A percentile compares a stretch with the other conserved stretches of the same genome.
These are phyloP conservation scores for Chionodraco myersi DNA, from an alignment of 2,113 vertebrate genomes.

Conservation along the genomic window DNA sequence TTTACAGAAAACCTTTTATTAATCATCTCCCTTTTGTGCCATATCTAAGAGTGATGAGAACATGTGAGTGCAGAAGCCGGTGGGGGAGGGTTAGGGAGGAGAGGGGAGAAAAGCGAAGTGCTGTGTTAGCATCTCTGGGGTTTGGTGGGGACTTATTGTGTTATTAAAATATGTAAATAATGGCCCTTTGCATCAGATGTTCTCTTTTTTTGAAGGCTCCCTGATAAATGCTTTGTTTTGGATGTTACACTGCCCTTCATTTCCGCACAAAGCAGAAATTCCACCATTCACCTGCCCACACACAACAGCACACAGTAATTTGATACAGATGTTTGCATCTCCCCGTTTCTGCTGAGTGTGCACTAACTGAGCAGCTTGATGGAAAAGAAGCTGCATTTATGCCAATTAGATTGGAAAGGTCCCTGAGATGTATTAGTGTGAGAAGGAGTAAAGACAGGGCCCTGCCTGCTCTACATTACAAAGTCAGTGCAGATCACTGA, in stretches of 20 bases:
- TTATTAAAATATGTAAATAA: slow-evolving; percentile 62
- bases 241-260: slow-evolving; percentile 24
- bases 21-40: background rate
- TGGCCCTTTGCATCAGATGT: background rate
- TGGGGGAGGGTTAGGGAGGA: background rate
- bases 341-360: slow-evolving; percentile 62
- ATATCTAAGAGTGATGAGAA: slow-evolving; percentile 20
- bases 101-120: slow-evolving; percentile 35
- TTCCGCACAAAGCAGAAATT: slow-evolving; percentile 30
- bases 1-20: background rate
- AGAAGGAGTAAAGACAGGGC: slow-evolving; percentile 25
- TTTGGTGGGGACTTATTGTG: slow-evolving; percentile 13
- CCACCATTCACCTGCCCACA: slow-evolving; percentile 12
- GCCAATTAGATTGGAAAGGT: slow-evolving; percentile 58
- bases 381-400: slow-evolving; percentile 58
- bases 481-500: slow-evolving; percentile 13
- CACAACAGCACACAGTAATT: slow-evolving; percentile 41
- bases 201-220: slow-evolving; percentile 21
- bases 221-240: slow-evolving; percentile 44
- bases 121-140: slow-evolving; percentile 30
- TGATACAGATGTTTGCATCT: slow-evolving; percentile 31
- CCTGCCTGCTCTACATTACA: slow-evolving; percentile 27
- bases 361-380: slow-evolving; percentile 51
- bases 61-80: slow-evolving; percentile 12
- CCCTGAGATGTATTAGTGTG: slow-evolving; percentile 64